Evolutionary conservation across 1,140 invertebrate genomes (phyloP).

Genomic region (Dendrolimus punctatus): DNA sequence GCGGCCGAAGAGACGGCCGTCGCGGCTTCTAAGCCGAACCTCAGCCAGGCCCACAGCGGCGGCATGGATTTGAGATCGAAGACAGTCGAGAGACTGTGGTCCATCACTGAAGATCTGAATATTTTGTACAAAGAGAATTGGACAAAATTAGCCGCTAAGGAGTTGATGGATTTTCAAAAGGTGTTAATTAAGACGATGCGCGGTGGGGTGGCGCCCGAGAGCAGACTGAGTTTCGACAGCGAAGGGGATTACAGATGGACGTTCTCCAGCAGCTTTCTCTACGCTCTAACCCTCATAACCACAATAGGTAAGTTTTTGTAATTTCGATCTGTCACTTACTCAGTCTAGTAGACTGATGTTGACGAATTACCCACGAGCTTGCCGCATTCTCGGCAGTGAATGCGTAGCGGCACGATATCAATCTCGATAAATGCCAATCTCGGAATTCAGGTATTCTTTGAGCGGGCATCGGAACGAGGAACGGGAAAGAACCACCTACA

Average conservation of each 20-base stretch:
- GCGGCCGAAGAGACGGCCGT: conserved; percentile 70
- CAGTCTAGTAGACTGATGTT: background rate
- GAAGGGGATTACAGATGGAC: conserved; percentile 84
- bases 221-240: conserved; percentile 31
- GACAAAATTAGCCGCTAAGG: conserved; percentile 87
- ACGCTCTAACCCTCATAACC: conserved; percentile 95
- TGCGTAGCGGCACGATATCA: too few relatives aligned
- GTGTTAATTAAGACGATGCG: conserved; percentile 64
- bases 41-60: conserved; percentile 60
- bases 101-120: conserved; percentile 94
- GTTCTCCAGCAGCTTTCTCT: conserved; percentile 93
- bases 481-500: too few relatives aligned
- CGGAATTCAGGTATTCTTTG: too few relatives aligned
- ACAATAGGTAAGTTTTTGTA: conserved; percentile 85
- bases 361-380: too few relatives aligned
- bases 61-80: conserved; percentile 67
- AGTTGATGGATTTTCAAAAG: conserved; percentile 88
- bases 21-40: conserved; percentile 75
- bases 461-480: too few relatives aligned
- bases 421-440: too few relatives aligned
- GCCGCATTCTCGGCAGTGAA: too few relatives aligned
- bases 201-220: conserved; percentile 19
- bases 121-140: conserved; percentile 96
- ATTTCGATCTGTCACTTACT: background rate
- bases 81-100: conserved; percentile 90